phyloP scores from a whole-genome alignment of 2,113 vertebrate genomes.

The Tonatia bakeri region DNA sequence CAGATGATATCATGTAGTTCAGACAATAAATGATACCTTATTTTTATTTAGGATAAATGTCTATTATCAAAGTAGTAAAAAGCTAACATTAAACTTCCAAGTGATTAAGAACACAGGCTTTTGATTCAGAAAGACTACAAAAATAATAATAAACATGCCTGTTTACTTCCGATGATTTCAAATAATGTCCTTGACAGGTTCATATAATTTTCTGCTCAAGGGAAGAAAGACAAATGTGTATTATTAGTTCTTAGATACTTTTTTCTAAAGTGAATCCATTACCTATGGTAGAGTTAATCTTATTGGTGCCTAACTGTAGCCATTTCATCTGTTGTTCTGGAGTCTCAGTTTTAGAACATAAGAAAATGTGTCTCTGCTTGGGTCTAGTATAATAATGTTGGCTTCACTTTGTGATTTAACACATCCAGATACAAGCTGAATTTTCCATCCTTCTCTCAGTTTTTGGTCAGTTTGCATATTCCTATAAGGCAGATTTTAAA shows the following conservation, averaged over 20 bases:
- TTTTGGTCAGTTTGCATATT: conserved; percentile 1
- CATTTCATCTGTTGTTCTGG: neutral
- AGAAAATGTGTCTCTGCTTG: neutral
- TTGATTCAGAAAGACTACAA: neutral
- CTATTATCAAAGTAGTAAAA: neutral
- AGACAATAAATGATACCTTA: neutral
- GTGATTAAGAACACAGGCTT: neutral
- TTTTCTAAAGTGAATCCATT: neutral
- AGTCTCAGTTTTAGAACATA: neutral
- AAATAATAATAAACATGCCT: neutral
- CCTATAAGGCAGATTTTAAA: neutral
- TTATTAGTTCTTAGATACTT: neutral
- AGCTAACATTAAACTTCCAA: neutral
- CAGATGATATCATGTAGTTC: neutral
- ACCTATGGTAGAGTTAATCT: neutral
- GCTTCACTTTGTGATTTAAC: neutral
- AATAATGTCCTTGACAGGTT: neutral
- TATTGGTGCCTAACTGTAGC: neutral
- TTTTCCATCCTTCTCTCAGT: neutral
- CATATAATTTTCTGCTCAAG: neutral
- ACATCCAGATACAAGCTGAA: neutral
- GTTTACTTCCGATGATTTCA: neutral
- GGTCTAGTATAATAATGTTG: neutral
- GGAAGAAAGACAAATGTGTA: neutral
- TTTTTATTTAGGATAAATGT: conserved; percentile 15